These are phyloP conservation scores for Petrocephalus sullivani DNA, from an alignment of 2,797 vertebrate species.

Conservation along the genomic window DNA sequence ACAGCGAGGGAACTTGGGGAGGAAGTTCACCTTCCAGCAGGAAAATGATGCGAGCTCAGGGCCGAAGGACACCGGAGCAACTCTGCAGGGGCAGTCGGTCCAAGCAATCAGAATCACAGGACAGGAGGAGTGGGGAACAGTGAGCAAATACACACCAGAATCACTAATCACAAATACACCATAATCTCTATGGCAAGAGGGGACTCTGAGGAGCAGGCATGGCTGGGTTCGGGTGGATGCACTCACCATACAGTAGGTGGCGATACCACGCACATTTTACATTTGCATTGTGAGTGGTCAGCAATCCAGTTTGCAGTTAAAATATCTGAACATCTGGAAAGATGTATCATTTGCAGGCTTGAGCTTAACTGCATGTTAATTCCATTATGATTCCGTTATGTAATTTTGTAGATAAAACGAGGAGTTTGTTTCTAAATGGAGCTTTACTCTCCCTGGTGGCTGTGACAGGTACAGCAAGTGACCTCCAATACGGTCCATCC, in stretches of 20 bases:
- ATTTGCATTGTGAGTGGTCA: neutral
- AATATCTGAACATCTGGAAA: neutral
- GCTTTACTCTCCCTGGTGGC: neutral
- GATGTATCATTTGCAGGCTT: neutral
- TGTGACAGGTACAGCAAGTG: neutral
- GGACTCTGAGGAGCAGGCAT: neutral
- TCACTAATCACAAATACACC: too few relatives aligned
- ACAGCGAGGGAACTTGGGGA: neutral
- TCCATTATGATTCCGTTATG: neutral
- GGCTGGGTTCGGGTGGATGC: neutral
- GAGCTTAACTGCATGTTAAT: neutral
- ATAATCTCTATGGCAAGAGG: neutral
- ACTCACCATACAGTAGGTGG: neutral
- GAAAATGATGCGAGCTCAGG: neutral
- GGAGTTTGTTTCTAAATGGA: neutral
- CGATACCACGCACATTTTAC: neutral
- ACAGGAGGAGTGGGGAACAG: neutral
- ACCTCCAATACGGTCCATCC: neutral
- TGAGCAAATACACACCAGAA: neutral
- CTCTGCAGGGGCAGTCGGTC: neutral
- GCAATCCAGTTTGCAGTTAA: neutral
- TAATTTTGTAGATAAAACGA: neutral
- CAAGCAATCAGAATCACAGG: neutral
- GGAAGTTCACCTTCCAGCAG: neutral
- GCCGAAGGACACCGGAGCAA: neutral